These are phyloP conservation scores for Leucophenga montana DNA, from an alignment of 2,888 invertebrate species.

Conservation along the genomic window DNA sequence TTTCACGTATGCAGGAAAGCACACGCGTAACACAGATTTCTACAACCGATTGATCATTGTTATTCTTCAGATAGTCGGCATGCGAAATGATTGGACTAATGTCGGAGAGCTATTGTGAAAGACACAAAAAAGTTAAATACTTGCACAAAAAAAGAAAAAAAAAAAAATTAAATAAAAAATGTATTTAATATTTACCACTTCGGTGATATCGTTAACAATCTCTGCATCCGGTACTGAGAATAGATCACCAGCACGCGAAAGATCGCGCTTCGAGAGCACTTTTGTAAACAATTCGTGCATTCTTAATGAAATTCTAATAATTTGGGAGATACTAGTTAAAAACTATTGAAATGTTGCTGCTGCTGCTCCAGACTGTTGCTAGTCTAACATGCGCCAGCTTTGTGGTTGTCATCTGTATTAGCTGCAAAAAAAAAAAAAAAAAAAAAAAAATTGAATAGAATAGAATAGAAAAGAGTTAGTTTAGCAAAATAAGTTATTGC, in stretches of 20 bases:
- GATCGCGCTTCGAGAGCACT: constrained; percentile 90
- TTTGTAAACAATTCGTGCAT: constrained; percentile 95
- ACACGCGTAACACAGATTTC: constrained; percentile 95
- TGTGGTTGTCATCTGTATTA: constrained; percentile 48
- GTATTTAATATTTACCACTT: constrained; percentile 78
- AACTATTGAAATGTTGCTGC: neutral
- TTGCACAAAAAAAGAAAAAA: no score
- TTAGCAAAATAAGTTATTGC: neutral
- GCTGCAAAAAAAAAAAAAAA: constrained; percentile 41
- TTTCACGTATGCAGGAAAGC: constrained; percentile 92
- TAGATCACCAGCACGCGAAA: constrained; percentile 92
- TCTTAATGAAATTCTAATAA: constrained; percentile 61
- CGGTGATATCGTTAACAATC: constrained; percentile 87
- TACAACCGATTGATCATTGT: constrained; percentile 94
- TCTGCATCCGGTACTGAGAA: constrained; percentile 90
- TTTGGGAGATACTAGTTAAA: no score
- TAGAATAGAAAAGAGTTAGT: neutral
- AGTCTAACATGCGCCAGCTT: constrained; percentile 3
- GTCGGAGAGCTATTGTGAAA: constrained; percentile 77
- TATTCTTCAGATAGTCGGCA: constrained; percentile 87
- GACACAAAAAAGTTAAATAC: neutral
- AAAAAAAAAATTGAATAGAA: no score
- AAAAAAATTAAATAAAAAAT: neutral
- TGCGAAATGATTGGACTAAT: constrained; percentile 87
- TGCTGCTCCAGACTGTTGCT: constrained; percentile 28